Percentiles rank a stretch among this genome's conserved stretches.
Evolutionary conservation across 1,140 invertebrate species (phyloP).

Genomic region (Drosophila asahinai): DNA sequence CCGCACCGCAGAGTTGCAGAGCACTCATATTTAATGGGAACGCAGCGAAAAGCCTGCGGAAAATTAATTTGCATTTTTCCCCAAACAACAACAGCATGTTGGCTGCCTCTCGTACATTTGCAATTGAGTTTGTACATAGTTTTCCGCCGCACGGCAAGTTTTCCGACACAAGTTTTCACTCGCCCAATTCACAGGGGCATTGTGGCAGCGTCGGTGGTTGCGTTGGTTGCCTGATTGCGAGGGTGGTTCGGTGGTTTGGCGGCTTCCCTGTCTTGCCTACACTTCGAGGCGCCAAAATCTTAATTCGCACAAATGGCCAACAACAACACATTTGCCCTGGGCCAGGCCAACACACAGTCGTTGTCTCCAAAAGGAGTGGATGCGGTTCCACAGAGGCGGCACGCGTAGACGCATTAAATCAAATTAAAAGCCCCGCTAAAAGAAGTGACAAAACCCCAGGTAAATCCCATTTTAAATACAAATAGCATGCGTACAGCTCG

Average conservation of each 20-base stretch:
- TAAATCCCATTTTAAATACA: conserved; percentile 83
- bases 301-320: conserved; percentile 68
- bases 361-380: conserved; percentile 10
- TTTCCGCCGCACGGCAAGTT: conserved; percentile 38
- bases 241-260: neutral
- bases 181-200: conserved; percentile 52
- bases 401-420: conserved; percentile 82
- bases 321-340: conserved; percentile 50
- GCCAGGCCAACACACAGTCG: conserved; percentile 15
- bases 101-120: conserved; percentile 34
- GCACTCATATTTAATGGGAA: conserved; percentile 64
- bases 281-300: conserved; percentile 42
- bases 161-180: conserved; percentile 61
- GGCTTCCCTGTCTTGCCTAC: conserved; percentile 23
- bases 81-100: conserved; percentile 27
- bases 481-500: conserved; percentile 63
- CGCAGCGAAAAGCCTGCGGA: conserved; percentile 46
- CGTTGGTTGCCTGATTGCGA: conserved; percentile 12
- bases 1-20: conserved; percentile 21
- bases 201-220: conserved; percentile 20
- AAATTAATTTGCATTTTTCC: conserved; percentile 64
- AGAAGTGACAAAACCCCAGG: conserved; percentile 81
- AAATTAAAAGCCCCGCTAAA: conserved; percentile 80
- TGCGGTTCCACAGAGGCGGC: conserved; percentile 44
- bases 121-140: conserved; percentile 51